Evolutionary conservation across 2,113 vertebrate genomes (phyloP).

Genomic region (Thomomys bottae): DNA sequence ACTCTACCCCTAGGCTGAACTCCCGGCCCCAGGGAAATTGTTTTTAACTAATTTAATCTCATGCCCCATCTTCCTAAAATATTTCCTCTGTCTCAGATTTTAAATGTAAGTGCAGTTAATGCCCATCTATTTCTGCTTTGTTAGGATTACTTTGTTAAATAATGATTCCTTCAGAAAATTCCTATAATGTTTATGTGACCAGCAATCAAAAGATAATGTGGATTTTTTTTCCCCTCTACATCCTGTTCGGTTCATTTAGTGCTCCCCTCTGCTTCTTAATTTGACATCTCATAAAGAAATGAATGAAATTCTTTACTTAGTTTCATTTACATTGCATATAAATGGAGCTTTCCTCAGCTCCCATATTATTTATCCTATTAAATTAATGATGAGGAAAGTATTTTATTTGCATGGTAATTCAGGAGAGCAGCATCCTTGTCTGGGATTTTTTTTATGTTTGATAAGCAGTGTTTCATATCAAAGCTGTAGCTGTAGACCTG

Average conservation of each 20-base stretch:
- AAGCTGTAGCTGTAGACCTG: not conserved
- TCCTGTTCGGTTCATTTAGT: conserved; percentile 48
- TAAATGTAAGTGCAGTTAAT: conserved; percentile 55
- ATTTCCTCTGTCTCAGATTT: conserved; percentile 51
- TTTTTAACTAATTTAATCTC: not conserved
- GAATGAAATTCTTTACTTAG: conserved; percentile 34
- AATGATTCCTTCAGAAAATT: conserved; percentile 47
- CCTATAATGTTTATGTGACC: conserved; percentile 53
- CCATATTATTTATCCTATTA: conserved; percentile 64
- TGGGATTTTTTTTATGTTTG: conserved; percentile 43
- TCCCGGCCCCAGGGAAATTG: not conserved
- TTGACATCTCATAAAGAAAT: conserved; percentile 64
- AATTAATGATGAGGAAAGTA: conserved; percentile 63
- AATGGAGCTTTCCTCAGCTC: not conserved
- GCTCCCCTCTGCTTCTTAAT: conserved; percentile 47
- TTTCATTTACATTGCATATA: conserved; percentile 52
- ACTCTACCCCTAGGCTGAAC: too few relatives aligned
- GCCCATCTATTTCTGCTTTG: conserved; percentile 8
- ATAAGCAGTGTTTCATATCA: not conserved
- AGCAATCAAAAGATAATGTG: conserved; percentile 28
- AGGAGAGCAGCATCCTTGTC: conserved; percentile 2
- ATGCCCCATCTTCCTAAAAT: conserved; percentile 9
- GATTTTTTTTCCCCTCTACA: not conserved
- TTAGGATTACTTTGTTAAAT: conserved; percentile 62
- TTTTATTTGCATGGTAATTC: conserved; percentile 54